Conservation (phyloP, 2,888 invertebrate genomes). For the Eurytoma californica region DNA sequence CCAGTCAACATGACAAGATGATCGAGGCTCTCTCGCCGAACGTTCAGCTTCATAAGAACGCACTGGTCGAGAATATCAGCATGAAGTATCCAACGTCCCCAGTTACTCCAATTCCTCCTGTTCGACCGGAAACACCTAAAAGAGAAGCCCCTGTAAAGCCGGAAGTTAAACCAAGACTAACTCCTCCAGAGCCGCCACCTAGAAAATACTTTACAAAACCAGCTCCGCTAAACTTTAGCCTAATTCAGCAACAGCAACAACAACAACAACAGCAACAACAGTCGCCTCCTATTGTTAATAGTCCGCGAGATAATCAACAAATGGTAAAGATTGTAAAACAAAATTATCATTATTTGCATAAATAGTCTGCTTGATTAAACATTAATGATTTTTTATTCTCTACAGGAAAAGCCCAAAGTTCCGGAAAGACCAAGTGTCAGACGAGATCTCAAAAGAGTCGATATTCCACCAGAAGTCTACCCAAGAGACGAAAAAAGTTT, state of each 20-base stretch:
- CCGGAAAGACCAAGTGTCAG: slow-evolving; percentile 59
- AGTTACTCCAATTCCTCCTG: not conserved
- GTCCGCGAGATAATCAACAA: slow-evolving; percentile 24
- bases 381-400: too few species aligned
- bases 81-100: slow-evolving; percentile 46
- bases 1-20: slow-evolving; percentile 33
- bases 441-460: slow-evolving; percentile 58
- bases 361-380: too few species aligned
- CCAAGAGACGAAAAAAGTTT: slow-evolving; percentile 36
- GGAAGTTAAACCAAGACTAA: slow-evolving; percentile 73
- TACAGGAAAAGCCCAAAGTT: slow-evolving; percentile 60
- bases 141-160: slow-evolving; percentile 63
- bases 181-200: slow-evolving; percentile 76
- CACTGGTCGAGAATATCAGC: slow-evolving; percentile 43
- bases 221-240: slow-evolving; percentile 59
- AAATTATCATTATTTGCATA: too few species aligned
- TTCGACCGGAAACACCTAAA: slow-evolving; percentile 30
- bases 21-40: slow-evolving; percentile 45
- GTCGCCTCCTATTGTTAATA: not conserved
- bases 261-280: slow-evolving; percentile 1
- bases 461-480: slow-evolving; percentile 27
- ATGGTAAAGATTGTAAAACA: not conserved
- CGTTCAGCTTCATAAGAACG: slow-evolving; percentile 41
- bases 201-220: slow-evolving; percentile 74
- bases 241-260: not conserved